These are phyloP conservation scores for Austrolebias charrua DNA, from an alignment of 2,797 vertebrate species.

Conservation along the genomic window DNA sequence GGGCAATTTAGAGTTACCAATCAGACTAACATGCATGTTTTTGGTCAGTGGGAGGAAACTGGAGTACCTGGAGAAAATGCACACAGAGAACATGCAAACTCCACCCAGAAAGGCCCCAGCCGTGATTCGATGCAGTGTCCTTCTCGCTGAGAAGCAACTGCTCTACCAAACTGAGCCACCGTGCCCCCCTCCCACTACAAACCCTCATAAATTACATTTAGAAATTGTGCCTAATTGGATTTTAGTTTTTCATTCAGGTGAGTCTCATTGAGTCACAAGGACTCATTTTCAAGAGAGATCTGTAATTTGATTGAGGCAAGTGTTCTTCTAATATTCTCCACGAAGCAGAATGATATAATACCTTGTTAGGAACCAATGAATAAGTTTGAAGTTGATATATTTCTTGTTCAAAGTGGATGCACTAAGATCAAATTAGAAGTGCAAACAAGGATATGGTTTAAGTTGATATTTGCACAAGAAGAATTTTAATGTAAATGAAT, in stretches of 20 bases:
- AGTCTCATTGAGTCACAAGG: too few relatives aligned
- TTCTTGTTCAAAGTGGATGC: slow-evolving; percentile 33
- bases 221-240: slow-evolving; percentile 55
- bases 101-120: too few relatives aligned
- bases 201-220: slow-evolving; percentile 42
- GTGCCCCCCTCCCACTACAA: slow-evolving; percentile 19
- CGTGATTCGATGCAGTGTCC: too few relatives aligned
- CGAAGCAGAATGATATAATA: slow-evolving; percentile 45
- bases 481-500: slow-evolving; percentile 13
- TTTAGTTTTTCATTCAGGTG: slow-evolving; percentile 20
- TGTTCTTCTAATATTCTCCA: slow-evolving; percentile 34
- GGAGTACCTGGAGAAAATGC: too few relatives aligned
- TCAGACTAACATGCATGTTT: too few relatives aligned
- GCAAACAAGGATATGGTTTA: neutral
- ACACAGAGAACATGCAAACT: too few relatives aligned
- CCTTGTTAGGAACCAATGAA: slow-evolving; percentile 44
- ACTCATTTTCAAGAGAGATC: too few relatives aligned
- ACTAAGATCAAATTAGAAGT: slow-evolving; percentile 39
- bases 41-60: too few relatives aligned
- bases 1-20: too few relatives aligned
- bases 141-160: too few relatives aligned
- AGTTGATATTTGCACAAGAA: slow-evolving; percentile 30
- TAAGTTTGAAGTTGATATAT: slow-evolving; percentile 49
- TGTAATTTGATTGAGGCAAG: slow-evolving; percentile 48
- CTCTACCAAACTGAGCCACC: slow-evolving; percentile 14